These are phyloP conservation scores for Acanthiza pusilla DNA, from an alignment of 2,797 vertebrate genomes.

Conservation along the genomic window DNA sequence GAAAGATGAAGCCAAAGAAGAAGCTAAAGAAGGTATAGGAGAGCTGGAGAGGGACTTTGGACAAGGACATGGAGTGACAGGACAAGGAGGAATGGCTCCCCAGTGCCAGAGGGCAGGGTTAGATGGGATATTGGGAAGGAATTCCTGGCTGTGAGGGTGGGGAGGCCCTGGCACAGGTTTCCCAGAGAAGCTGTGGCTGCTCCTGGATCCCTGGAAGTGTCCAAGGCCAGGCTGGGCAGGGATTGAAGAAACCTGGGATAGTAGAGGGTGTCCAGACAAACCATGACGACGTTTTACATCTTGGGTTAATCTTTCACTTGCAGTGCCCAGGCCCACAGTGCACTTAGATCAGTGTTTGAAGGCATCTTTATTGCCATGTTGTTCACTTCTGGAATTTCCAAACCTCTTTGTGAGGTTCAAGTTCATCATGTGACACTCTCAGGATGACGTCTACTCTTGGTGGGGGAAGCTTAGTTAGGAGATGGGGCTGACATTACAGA, in stretches of 20 bases:
- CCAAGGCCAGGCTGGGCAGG: rapidly evolving
- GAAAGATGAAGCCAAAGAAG: background rate
- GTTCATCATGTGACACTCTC: rapidly evolving
- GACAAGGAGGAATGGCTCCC: background rate
- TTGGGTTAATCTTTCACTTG: background rate
- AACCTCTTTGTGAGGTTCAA: background rate
- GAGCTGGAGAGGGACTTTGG: background rate
- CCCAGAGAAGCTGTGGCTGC: background rate
- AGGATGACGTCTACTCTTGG: rapidly evolving
- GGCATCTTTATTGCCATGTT: rapidly evolving
- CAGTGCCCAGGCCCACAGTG: background rate
- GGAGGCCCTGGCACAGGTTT: background rate
- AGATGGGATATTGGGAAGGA: background rate
- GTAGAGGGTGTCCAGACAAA: background rate
- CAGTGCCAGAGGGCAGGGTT: rapidly evolving
- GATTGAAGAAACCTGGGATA: rapidly evolving
- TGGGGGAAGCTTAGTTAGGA: background rate
- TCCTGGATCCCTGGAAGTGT: background rate
- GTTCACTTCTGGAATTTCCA: background rate
- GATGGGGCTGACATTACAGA: background rate
- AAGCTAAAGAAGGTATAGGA: background rate
- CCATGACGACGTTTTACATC: background rate
- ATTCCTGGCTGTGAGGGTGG: rapidly evolving
- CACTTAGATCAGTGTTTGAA: background rate
- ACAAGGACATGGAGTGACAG: background rate